Base-by-base conservation (phyloP, 1,140 invertebrate genomes). In the Musca domestica region DNA sequence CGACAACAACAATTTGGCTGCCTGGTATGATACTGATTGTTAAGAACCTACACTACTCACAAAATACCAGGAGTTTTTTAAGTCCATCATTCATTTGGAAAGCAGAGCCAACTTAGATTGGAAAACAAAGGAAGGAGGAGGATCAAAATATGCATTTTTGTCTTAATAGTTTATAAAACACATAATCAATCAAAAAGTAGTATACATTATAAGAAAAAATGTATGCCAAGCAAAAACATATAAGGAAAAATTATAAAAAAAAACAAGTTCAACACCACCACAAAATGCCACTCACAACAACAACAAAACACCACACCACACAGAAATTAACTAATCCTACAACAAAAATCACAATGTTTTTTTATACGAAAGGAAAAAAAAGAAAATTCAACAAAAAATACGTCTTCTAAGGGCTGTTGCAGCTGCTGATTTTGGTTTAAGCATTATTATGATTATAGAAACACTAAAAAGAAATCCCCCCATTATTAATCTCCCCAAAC, bases 21-120 rank as follows among this genome's bases (percentile, higher is more conserved):
- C 94, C 74, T 96, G 95, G 95, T 96, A 96, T 84, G 95, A 98
- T 83, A 97, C 95, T 71, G 95, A 97, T 83, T 89, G 97, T 75
- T 98, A 91, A 85, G 69, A n/a, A n/a, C n/a, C n/a, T n/a, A n/a
- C n/a, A n/a, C n/a, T n/a, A n/a, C n/a, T n/a, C n/a, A n/a, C 19
- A 49, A 47, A 46, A 41, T 20, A 47, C 14, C 14, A 19, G 63
- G 15, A 6, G 41, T 6, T n/a, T n/a, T n/a, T n/a, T n/a, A n/a
- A n/a, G n/a, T n/a, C n/a, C n/a, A n/a, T n/a, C n/a, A n/a, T n/a
- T n/a, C n/a, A n/a, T n/a, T n/a, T n/a, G n/a, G n/a, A n/a, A n/a
- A n/a, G n/a, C n/a, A n/a, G n/a, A n/a, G n/a, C n/a, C n/a, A n/a
- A n/a, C n/a, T n/a, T n/a, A n/a, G n/a, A n/a, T n/a, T n/a, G n/a